phyloP scores from a whole-genome alignment of 1,140 invertebrate genomes.

The Anthonomus grandis region DNA sequence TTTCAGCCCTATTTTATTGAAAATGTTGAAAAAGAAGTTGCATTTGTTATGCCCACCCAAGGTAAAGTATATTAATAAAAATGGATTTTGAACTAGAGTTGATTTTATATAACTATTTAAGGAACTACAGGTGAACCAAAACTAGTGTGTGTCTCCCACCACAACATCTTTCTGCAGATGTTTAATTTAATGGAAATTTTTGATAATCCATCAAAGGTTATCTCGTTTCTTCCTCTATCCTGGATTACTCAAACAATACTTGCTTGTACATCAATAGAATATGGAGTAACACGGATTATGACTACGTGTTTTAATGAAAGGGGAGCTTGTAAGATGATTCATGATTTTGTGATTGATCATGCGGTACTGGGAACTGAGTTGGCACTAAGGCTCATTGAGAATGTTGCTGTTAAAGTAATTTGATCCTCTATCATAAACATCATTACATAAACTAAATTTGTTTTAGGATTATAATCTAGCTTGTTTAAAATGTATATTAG shows the following conservation, averaged over 20 bases:
- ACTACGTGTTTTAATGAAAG: constrained; percentile 31
- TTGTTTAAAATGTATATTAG: constrained; percentile 31
- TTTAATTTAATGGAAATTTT: constrained; percentile 24
- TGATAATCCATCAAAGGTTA: constrained; percentile 26
- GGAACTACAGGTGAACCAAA: constrained; percentile 25
- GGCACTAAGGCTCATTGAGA: constrained; percentile 21
- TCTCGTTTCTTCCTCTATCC: constrained; percentile 36
- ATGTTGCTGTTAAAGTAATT: constrained; percentile 27
- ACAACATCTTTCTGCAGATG: constrained; percentile 27
- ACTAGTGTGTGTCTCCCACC: constrained; percentile 36
- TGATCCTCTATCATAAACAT: background rate
- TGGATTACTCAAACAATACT: constrained; percentile 32
- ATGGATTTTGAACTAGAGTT: background rate
- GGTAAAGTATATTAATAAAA: constrained; percentile 5
- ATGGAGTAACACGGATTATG: constrained; percentile 24
- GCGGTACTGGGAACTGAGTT: constrained; percentile 31
- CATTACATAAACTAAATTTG: background rate
- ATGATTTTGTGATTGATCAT: constrained; percentile 36
- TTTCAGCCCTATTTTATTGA: constrained; percentile 26
- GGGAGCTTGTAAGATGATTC: constrained; percentile 34
- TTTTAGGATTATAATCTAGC: constrained; percentile 36
- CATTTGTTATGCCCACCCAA: constrained; percentile 35
- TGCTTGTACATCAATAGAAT: constrained; percentile 31
- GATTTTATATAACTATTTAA: background rate
- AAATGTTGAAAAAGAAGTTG: constrained; percentile 26